Conservation (phyloP, 1,140 invertebrate genomes). For the Euborellia annulipes region DNA sequence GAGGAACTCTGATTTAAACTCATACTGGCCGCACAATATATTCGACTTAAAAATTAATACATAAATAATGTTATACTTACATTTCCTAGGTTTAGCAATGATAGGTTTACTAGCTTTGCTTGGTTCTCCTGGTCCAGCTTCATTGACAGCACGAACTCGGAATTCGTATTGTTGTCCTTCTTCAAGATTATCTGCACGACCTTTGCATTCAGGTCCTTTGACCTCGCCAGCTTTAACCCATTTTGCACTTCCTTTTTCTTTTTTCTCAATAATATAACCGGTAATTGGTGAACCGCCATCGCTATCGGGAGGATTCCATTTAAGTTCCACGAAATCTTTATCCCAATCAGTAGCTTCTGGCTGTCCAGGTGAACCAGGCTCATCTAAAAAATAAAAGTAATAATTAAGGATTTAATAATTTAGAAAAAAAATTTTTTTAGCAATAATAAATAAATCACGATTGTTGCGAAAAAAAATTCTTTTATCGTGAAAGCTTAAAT, state of each 20-base stretch:
- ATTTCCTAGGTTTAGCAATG: conserved; percentile 67
- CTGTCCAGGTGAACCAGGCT: conserved; percentile 76
- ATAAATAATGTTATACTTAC: conserved; percentile 39
- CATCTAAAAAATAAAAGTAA: too few species aligned
- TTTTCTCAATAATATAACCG: conserved; percentile 87
- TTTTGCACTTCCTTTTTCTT: conserved; percentile 69
- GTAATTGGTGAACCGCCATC: conserved; percentile 88
- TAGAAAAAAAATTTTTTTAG: conserved; percentile 5
- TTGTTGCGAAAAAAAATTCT: too few species aligned
- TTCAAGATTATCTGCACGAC: conserved; percentile 59
- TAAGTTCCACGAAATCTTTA: conserved; percentile 81
- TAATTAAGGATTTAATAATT: conserved; percentile 11
- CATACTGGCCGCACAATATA: too few species aligned
- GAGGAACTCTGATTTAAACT: neutral
- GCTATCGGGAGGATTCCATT: conserved; percentile 74
- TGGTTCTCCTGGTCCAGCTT: conserved; percentile 62
- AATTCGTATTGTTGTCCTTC: conserved; percentile 80
- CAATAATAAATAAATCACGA: conserved; percentile 6
- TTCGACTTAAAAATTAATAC: too few species aligned
- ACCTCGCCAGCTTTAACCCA: conserved; percentile 77
- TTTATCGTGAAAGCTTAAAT: too few species aligned
- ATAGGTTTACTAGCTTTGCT: conserved; percentile 53
- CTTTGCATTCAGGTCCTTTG: conserved; percentile 59
- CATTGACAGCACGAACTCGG: conserved; percentile 65
- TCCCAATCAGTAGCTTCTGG: conserved; percentile 89